A percentile compares a stretch with the other conserved stretches of the same genome.
These are phyloP conservation scores for Platyscapa corneri DNA, from an alignment of 1,140 invertebrate genomes.

Conservation along the genomic window DNA sequence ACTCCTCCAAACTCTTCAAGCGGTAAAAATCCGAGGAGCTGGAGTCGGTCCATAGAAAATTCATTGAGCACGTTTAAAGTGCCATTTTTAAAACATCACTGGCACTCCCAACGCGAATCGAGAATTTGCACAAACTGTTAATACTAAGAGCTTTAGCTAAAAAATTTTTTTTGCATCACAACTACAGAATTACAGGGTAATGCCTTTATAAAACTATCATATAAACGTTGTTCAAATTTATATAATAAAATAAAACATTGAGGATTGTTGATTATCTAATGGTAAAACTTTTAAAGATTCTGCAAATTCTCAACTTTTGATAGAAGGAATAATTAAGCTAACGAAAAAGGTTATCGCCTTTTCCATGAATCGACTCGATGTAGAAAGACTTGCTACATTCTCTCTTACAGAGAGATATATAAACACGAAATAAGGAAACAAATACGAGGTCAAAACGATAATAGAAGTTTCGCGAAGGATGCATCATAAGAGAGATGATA, in stretches of 20 bases:
- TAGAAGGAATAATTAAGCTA: constrained; percentile 32
- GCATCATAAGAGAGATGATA: constrained; percentile 19
- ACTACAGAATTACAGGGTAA: neutral
- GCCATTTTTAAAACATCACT: neutral
- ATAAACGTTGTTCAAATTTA: neutral
- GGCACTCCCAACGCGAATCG: neutral
- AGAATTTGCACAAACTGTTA: constrained; percentile 16
- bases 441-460: constrained; percentile 10
- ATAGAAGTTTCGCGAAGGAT: constrained; percentile 4
- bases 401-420: constrained; percentile 31
- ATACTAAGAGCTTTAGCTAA: constrained; percentile 4
- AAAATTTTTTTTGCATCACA: neutral
- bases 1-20: constrained; percentile 19
- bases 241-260: neutral
- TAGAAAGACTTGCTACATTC: neutral
- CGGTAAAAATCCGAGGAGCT: constrained; percentile 1
- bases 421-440: constrained; percentile 16
- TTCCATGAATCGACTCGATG: neutral
- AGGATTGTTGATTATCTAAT: neutral
- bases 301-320: constrained; percentile 8
- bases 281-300: neutral
- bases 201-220: neutral
- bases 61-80: neutral
- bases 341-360: neutral
- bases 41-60: constrained; percentile 28